phyloP scores from a whole-genome alignment of 64 coral and sea anemone species.

The Pachyseris speciosa region DNA sequence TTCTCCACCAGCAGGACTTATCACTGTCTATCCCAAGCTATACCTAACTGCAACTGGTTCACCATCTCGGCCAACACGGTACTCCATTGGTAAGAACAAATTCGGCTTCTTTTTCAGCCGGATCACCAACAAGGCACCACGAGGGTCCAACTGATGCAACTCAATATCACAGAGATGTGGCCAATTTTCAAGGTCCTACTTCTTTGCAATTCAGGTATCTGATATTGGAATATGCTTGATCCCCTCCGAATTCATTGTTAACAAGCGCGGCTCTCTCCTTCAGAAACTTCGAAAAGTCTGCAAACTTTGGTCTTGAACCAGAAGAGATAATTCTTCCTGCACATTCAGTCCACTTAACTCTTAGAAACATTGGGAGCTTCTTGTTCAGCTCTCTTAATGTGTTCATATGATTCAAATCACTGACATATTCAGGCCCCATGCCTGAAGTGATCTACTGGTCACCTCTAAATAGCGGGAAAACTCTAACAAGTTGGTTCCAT shows the following conservation, averaged over 20 bases:
- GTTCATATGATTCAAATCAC: constrained; percentile 57
- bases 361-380: constrained; percentile 55
- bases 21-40: too few relatives aligned
- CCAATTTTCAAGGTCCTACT: not conserved
- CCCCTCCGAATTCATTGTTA: constrained; percentile 83
- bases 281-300: constrained; percentile 47
- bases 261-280: constrained; percentile 58
- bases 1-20: too few relatives aligned
- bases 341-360: constrained; percentile 60
- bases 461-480: constrained; percentile 44
- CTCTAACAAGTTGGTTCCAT: constrained; percentile 5
- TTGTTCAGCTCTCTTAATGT: constrained; percentile 57
- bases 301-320: constrained; percentile 34
- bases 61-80: too few relatives aligned
- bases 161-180: not conserved
- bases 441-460: constrained; percentile 48
- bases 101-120: too few relatives aligned
- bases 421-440: constrained; percentile 56
- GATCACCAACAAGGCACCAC: too few relatives aligned
- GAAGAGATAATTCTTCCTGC: constrained; percentile 63
- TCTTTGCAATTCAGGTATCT: not conserved
- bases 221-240: not conserved
- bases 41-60: too few relatives aligned
- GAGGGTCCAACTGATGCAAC: too few relatives aligned
- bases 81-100: too few relatives aligned